Percentiles rank a stretch among this genome's conserved stretches.
Evolutionary conservation across 2,888 invertebrate species (phyloP).

Genomic region (Trichopria drosophilae): DNA sequence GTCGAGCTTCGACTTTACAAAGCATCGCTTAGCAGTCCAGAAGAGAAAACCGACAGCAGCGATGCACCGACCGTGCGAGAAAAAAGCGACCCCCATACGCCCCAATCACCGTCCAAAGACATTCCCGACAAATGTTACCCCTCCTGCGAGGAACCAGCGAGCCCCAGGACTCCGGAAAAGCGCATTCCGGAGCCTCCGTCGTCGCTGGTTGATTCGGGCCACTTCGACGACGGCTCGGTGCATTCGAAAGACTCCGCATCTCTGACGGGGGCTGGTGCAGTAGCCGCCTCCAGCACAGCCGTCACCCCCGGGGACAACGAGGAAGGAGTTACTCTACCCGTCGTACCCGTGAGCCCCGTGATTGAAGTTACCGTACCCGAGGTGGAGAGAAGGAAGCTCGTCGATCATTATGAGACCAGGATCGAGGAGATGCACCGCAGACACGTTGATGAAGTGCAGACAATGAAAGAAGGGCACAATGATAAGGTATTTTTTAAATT

Average conservation of each 20-base stretch:
- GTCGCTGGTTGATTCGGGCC: slow-evolving; percentile 83
- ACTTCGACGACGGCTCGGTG: slow-evolving; percentile 82
- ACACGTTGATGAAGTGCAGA: slow-evolving; percentile 70
- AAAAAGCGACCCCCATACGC: slow-evolving; percentile 65
- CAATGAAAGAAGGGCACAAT: slow-evolving; percentile 77
- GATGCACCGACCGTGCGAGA: slow-evolving; percentile 76
- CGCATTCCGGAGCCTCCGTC: slow-evolving; percentile 49
- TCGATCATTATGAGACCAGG: slow-evolving; percentile 73
- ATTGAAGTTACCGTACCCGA: slow-evolving; percentile 60
- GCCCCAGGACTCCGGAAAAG: slow-evolving; percentile 61
- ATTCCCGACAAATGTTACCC: slow-evolving; percentile 38
- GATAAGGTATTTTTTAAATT: slow-evolving; percentile 61
- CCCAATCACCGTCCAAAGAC: slow-evolving; percentile 59
- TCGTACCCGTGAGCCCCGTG: no score
- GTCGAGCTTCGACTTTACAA: slow-evolving; percentile 80
- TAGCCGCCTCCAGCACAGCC: no score
- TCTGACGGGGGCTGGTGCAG: slow-evolving; percentile 39
- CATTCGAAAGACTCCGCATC: slow-evolving; percentile 76
- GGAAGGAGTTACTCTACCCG: slow-evolving; percentile 16
- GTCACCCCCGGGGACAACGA: slow-evolving; percentile 11
- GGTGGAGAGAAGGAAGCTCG: slow-evolving; percentile 69
- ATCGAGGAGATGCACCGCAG: slow-evolving; percentile 73
- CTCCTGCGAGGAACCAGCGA: slow-evolving; percentile 51
- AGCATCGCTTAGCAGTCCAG: slow-evolving; percentile 77
- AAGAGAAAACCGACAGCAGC: slow-evolving; percentile 78